These are phyloP conservation scores for Hylia prasina DNA, from an alignment of 2,113 vertebrate species.

Conservation along the genomic window DNA sequence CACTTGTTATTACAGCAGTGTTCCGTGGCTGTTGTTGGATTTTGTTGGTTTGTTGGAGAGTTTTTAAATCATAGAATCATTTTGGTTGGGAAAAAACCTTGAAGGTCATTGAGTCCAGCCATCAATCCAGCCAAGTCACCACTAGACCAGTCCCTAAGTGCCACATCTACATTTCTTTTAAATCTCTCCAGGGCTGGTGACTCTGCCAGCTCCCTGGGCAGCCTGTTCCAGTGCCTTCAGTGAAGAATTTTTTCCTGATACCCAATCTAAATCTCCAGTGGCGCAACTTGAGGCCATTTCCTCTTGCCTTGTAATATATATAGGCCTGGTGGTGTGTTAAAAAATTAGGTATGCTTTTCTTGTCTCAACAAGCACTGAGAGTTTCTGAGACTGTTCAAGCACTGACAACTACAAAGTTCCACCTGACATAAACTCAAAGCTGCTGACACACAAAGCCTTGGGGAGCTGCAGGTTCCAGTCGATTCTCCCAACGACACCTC, in stretches of 20 bases:
- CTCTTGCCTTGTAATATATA: background rate
- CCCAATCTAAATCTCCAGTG: background rate
- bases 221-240: background rate
- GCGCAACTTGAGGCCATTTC: background rate
- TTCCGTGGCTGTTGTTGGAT: background rate
- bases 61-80: background rate
- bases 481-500: background rate
- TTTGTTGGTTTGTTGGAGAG: background rate
- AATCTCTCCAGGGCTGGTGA: background rate
- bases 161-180: background rate
- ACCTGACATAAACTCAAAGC: background rate
- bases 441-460: background rate
- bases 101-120: background rate
- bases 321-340: background rate
- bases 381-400: background rate
- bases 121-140: background rate
- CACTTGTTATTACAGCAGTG: background rate
- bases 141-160: background rate
- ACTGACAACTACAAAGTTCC: background rate
- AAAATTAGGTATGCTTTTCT: background rate
- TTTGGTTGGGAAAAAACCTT: background rate
- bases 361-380: background rate
- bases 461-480: background rate
- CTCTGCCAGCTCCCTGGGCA: background rate
- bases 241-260: background rate